phyloP scores from a whole-genome alignment of 2,113 vertebrate species.

The Crotalus viridis region DNA sequence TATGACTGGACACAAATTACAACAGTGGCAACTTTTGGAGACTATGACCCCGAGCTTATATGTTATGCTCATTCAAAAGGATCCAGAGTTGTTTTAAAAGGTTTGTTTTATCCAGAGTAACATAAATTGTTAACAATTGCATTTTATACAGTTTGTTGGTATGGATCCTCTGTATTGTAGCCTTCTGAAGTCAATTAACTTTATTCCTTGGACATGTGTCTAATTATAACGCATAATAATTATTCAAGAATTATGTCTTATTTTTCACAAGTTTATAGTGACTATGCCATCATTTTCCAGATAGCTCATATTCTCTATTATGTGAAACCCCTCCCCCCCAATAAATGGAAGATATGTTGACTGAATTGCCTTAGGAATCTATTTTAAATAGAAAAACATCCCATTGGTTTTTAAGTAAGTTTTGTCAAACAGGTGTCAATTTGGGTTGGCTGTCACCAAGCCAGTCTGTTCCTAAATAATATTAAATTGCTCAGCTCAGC shows the following conservation, averaged over 20 bases:
- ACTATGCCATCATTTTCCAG: neutral
- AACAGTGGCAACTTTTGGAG: constrained; percentile 85
- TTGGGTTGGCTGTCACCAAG: neutral
- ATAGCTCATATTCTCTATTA: neutral
- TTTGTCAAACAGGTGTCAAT: neutral
- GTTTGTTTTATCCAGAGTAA: constrained; percentile 58
- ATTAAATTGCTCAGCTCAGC: neutral
- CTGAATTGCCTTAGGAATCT: neutral
- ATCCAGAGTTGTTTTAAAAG: constrained; percentile 88
- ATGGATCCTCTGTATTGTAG: neutral
- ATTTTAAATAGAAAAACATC: neutral
- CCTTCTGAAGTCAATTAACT: neutral
- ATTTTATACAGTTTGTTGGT: accelerated
- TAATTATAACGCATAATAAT: neutral
- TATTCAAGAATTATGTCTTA: neutral
- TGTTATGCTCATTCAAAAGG: constrained; percentile 89
- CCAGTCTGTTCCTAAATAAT: neutral
- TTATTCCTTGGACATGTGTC: neutral
- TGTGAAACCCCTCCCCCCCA: neutral
- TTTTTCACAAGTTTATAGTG: neutral
- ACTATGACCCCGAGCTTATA: constrained; percentile 87
- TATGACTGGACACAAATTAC: constrained; percentile 93
- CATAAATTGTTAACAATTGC: neutral
- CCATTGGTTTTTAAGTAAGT: neutral
- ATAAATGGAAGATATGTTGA: neutral